Percentiles rank a stretch among this genome's conserved stretches.
These are phyloP conservation scores for Sesia bembeciformis DNA, from an alignment of 2,888 invertebrate genomes.

Conservation along the genomic window DNA sequence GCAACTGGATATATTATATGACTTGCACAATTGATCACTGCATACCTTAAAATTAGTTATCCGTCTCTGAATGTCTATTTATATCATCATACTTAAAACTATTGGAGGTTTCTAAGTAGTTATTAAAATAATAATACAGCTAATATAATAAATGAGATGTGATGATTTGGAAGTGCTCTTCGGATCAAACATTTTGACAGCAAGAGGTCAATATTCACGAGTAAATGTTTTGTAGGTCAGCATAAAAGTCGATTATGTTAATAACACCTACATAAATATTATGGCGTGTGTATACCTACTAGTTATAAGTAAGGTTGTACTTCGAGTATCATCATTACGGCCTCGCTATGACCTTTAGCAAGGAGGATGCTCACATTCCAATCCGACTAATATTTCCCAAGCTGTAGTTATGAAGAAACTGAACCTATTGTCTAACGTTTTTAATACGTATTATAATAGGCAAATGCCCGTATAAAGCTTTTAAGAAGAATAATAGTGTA, in stretches of 20 bases:
- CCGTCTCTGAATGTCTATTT: too few species aligned
- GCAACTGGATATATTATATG: background rate
- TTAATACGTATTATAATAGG: background rate
- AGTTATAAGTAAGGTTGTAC: background rate
- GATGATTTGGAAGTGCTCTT: background rate
- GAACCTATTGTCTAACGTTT: background rate
- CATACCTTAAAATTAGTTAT: too few species aligned
- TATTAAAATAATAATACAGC: too few species aligned
- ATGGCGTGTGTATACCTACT: too few species aligned
- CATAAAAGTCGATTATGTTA: slow-evolving; percentile 25
- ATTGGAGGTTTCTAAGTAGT: too few species aligned
- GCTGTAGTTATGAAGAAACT: slow-evolving; percentile 25
- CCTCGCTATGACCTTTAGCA: slow-evolving; percentile 42
- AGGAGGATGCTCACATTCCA: slow-evolving; percentile 64
- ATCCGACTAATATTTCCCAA: slow-evolving; percentile 42
- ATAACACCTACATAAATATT: slow-evolving; percentile 10
- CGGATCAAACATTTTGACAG: background rate
- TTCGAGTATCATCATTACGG: background rate
- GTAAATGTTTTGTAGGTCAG: slow-evolving; percentile 7
- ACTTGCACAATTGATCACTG: background rate
- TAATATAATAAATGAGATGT: too few species aligned
- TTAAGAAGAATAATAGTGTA: too few species aligned
- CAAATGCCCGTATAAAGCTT: too few species aligned
- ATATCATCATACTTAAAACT: too few species aligned
- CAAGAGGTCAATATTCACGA: background rate